These are phyloP conservation scores for Macrostomum lignano DNA, from an alignment of 1,140 invertebrate species.

Conservation along the genomic window DNA sequence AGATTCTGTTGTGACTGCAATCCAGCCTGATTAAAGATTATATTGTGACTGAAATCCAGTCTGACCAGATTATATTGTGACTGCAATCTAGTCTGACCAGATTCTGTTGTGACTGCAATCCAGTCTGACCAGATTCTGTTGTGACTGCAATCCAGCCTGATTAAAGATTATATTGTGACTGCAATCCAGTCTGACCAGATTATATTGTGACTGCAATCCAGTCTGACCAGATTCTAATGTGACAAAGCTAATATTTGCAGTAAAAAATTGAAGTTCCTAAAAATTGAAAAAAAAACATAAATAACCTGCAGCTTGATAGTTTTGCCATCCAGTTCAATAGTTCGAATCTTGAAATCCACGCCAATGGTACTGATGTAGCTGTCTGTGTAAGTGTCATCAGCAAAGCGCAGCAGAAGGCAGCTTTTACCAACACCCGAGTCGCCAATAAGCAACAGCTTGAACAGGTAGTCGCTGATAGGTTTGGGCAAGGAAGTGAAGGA, in stretches of 20 bases:
- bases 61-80: too few species aligned
- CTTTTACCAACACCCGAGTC: slow-evolving; percentile 94
- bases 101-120: slow-evolving; percentile 1
- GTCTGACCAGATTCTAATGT: neutral
- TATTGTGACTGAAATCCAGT: too few species aligned
- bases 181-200: neutral
- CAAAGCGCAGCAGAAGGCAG: slow-evolving; percentile 76
- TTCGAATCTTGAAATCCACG: slow-evolving; percentile 53
- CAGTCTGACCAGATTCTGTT: neutral
- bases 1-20: too few species aligned
- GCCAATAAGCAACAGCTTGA: slow-evolving; percentile 83
- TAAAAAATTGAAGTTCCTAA: neutral
- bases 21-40: too few species aligned
- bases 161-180: neutral
- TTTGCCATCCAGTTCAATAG: slow-evolving; percentile 90
- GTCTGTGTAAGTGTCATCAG: slow-evolving; percentile 5
- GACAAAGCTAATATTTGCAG: neutral
- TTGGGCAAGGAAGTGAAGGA: neutral
- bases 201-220: neutral
- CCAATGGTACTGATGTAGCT: slow-evolving; percentile 7
- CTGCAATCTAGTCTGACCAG: neutral
- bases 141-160: neutral
- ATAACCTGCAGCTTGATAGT: slow-evolving; percentile 87
- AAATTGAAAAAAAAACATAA: too few species aligned
- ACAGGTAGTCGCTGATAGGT: slow-evolving; percentile 58